These are phyloP conservation scores for Camponotus vicinus DNA, from an alignment of 1,140 invertebrate genomes.

Conservation along the genomic window DNA sequence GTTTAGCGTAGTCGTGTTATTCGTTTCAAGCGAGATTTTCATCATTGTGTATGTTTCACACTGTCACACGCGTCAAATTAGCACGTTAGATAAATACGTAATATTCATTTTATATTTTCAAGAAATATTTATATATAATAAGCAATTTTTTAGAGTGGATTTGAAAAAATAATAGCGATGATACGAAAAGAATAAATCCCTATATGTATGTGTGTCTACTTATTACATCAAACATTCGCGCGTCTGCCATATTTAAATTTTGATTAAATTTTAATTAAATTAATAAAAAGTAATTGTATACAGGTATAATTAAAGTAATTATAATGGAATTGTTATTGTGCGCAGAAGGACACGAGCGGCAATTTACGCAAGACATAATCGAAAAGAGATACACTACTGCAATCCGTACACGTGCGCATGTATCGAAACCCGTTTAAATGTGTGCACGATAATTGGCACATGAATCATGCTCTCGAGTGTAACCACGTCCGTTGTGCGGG, in stretches of 20 bases:
- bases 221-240: neutral
- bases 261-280: neutral
- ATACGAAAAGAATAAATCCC: neutral
- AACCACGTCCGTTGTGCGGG: slow-evolving; percentile 59
- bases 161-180: neutral
- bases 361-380: slow-evolving; percentile 37
- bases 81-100: slow-evolving; percentile 13
- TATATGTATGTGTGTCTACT: neutral
- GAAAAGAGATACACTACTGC: slow-evolving; percentile 27
- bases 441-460: slow-evolving; percentile 82
- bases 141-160: neutral
- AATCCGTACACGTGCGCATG: slow-evolving; percentile 7
- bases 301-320: no score
- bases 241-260: neutral
- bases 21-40: slow-evolving; percentile 31
- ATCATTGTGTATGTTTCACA: slow-evolving; percentile 28
- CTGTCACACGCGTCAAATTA: slow-evolving; percentile 17
- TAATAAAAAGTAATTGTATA: neutral
- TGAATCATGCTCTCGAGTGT: slow-evolving; percentile 82
- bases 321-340: neutral
- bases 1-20: slow-evolving; percentile 62
- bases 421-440: slow-evolving; percentile 70
- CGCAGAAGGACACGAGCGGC: no score
- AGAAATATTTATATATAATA: neutral
- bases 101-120: neutral